Evolutionary conservation across 2,888 invertebrate genomes (phyloP).

Genomic region (Melanophora roralis): DNA sequence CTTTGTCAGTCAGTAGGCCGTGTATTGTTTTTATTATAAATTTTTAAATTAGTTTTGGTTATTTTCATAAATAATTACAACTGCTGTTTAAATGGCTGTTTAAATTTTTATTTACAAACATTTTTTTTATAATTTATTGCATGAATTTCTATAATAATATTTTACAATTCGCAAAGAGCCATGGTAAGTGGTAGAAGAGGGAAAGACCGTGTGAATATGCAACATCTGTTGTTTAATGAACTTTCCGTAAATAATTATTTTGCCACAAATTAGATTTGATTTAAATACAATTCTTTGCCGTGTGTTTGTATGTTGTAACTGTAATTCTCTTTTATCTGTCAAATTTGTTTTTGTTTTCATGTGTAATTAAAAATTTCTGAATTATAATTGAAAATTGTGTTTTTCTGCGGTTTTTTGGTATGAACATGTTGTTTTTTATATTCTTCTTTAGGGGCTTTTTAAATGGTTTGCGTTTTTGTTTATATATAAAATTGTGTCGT

Average conservation of each 20-base stretch:
- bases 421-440: slow-evolving; percentile 49
- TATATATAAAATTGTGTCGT: too few relatives aligned
- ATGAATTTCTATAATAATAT: neutral
- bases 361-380: slow-evolving; percentile 15
- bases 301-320: neutral
- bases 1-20: too few relatives aligned
- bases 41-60: too few relatives aligned
- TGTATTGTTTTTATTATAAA: too few relatives aligned
- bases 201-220: neutral
- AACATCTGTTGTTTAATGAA: slow-evolving; percentile 61
- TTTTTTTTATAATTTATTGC: too few relatives aligned
- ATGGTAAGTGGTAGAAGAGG: neutral
- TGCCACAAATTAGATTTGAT: slow-evolving; percentile 62
- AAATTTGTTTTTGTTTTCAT: neutral
- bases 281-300: slow-evolving; percentile 46
- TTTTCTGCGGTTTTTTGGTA: slow-evolving; percentile 24
- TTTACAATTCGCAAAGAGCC: neutral
- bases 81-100: too few relatives aligned
- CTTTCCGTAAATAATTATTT: slow-evolving; percentile 60
- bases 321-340: neutral
- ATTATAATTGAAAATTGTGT: slow-evolving; percentile 29
- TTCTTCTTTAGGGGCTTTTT: slow-evolving; percentile 31
- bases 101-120: too few relatives aligned
- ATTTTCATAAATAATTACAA: too few relatives aligned
- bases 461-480: neutral